Conservation (phyloP, 2,113 vertebrate species). For the Thermophis baileyi region DNA sequence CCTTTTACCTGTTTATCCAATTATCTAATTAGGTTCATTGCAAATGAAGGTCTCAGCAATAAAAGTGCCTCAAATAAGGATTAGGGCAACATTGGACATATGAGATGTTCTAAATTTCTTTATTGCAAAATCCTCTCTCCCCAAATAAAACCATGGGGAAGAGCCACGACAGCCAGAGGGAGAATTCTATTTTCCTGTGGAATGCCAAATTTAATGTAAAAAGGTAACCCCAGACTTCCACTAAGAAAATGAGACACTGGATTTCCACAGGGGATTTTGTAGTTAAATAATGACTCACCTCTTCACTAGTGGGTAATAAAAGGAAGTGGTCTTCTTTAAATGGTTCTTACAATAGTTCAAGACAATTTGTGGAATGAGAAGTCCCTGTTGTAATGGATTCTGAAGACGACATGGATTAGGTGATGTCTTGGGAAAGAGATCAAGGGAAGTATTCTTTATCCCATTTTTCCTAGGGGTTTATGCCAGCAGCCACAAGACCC, state of each 20-base stretch:
- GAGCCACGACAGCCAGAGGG: no score
- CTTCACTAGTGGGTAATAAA: no score
- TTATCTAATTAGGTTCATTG: neutral
- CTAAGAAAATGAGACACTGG: no score
- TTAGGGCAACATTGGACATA: neutral
- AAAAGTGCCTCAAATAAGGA: neutral
- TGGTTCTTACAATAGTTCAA: no score
- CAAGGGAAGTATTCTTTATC: neutral
- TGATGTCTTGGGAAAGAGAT: neutral
- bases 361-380: neutral
- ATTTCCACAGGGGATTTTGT: no score
- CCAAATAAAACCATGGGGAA: neutral
- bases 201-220: no score
- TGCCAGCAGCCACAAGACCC: neutral
- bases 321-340: no score
- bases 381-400: neutral
- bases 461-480: neutral
- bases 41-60: neutral
- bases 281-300: no score
- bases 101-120: neutral
- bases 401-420: neutral
- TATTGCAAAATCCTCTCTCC: neutral
- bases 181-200: no score
- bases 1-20: neutral
- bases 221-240: no score